Evolutionary conservation across 2,797 vertebrate species (phyloP).

Genomic region (Microtus agrestis): DNA sequence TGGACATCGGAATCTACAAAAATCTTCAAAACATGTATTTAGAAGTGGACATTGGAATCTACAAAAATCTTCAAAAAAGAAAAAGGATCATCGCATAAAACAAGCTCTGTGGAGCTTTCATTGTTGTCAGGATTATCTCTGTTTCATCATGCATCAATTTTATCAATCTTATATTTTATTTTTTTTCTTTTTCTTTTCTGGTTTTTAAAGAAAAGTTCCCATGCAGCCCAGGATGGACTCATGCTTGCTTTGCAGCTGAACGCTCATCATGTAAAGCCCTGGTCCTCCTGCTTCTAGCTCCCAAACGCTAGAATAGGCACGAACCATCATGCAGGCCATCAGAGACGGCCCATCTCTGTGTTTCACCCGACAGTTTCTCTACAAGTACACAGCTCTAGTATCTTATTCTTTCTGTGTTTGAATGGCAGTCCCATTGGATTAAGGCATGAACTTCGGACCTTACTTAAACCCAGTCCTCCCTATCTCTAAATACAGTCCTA

Average conservation of each 20-base stretch:
- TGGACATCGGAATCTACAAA: neutral
- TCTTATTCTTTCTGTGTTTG: neutral
- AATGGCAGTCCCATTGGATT: neutral
- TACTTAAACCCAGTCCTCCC: neutral
- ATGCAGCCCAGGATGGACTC: no score
- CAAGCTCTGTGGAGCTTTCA: neutral
- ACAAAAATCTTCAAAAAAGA: neutral
- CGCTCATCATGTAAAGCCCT: neutral
- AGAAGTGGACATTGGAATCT: neutral
- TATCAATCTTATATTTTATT: neutral
- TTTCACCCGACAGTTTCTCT: neutral
- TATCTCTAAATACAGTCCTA: neutral
- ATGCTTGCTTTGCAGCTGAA: neutral
- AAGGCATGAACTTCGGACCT: neutral
- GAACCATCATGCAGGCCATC: no score
- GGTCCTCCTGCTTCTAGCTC: neutral
- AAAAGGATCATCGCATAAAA: neutral
- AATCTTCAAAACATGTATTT: neutral
- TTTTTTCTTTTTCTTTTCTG: no score
- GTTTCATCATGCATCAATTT: neutral
- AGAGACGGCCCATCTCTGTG: neutral
- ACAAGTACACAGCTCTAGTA: neutral
- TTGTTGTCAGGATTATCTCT: neutral
- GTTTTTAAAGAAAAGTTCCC: no score
- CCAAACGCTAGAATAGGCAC: neutral